Evolutionary conservation across 2,888 invertebrate species (phyloP), one percentile per base, ranked within the genome.

Genomic region (Aphodius granarius): DNA sequence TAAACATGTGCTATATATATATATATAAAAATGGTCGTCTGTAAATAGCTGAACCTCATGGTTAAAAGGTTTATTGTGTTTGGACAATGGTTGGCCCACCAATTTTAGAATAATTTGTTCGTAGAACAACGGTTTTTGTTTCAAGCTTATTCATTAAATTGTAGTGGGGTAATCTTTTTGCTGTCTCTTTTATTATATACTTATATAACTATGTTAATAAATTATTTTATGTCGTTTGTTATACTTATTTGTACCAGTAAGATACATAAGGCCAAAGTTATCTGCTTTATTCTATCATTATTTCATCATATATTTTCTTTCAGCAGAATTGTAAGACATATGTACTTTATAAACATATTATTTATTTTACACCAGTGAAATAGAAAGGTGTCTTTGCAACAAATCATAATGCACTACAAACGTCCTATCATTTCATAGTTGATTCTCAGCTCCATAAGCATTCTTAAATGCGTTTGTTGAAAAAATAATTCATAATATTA

Each of bases 1-100:
- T 83, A 83, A 83, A 82, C 82, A 82, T 83, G 83, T 84, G 84
- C 84, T 84, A 84, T 84, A 83, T 84, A 84, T 84, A 83, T n/a
- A 82, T 84, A 84, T 80, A 83, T 81, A 83, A 83, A 82, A 82
- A 81, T 84, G 83, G 82, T 82, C 83, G 82, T 82, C 83, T 86
- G 85, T 85, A 85, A 82, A 85, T 85, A 85, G 83, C 82, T 84
- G 82, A 82, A 82, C 83, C 79, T 80, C 81, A 84, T 84, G 83
- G 84, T 84, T 84, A 84, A 76, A n/a, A 80, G 76, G 76, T 43
- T 76, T 82, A 81, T 83, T 83, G 84, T 85, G 81, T 81, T 82
- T 81, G 81, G 80, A 82, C 79, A 80, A 78, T 80, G 80, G 79
- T 82, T 81, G 80, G 80, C 75, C 78, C 77, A 75, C 73, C 76